Evolutionary conservation across 2,888 invertebrate species (phyloP).

Genomic region (Drosophila nr. fundita): DNA sequence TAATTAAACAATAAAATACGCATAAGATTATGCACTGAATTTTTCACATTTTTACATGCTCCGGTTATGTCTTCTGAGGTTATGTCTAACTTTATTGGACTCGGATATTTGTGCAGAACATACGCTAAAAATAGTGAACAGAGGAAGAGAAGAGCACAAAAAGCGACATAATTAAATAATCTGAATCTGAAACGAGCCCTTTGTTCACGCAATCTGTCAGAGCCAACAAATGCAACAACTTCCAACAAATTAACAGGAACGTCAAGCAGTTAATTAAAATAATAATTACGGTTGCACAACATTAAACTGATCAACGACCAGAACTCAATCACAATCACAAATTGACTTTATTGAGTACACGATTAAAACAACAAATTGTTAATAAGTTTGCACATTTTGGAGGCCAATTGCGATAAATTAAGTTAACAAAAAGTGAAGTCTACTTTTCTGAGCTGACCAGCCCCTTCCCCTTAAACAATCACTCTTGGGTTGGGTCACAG

Average conservation of each 20-base stretch:
- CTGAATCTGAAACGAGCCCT: not conserved
- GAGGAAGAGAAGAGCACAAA: not conserved
- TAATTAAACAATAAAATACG: not conserved
- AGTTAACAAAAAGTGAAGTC: conserved; percentile 24
- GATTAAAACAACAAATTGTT: conserved; percentile 40
- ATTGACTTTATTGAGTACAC: conserved; percentile 54
- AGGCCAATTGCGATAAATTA: not conserved
- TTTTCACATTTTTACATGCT: no score
- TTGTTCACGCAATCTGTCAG: not conserved
- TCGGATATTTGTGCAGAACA: not conserved
- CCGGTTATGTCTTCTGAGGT: accelerated
- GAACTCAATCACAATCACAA: conserved; percentile 34
- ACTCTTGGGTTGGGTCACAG: conserved; percentile 27
- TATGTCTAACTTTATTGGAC: accelerated
- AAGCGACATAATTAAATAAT: not conserved
- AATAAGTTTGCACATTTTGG: conserved; percentile 15
- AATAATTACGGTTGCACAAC: conserved; percentile 38
- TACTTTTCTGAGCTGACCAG: conserved; percentile 26
- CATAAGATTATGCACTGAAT: not conserved
- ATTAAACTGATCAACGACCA: conserved; percentile 53
- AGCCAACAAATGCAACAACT: not conserved
- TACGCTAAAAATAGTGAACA: not conserved
- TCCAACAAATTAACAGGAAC: conserved; percentile 5
- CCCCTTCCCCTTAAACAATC: not conserved
- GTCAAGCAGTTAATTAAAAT: conserved; percentile 40